Evolutionary conservation across 1,140 invertebrate genomes (phyloP), one percentile per base, ranked within the genome.

Genomic region (Penaeus chinensis): DNA sequence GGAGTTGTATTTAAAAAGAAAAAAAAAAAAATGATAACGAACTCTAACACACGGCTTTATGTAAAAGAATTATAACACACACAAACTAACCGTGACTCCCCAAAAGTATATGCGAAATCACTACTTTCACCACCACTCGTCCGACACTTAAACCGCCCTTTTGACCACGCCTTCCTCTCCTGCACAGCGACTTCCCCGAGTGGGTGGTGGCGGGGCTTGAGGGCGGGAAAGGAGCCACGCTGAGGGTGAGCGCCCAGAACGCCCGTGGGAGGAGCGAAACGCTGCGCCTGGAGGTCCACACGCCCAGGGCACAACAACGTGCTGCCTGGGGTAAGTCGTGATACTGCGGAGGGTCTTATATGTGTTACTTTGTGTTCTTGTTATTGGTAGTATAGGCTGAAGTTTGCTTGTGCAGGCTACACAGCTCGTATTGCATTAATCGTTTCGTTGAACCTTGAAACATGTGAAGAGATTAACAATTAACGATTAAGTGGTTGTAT

Each of bases 111-210:
- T 32, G 4, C 32, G 13, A 71, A 13, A 74, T 74, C 37, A 13
- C 8, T 74, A 16, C 8, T 11, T 18, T 27, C 24, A 74, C 69
- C 37, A 13, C 69, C 18, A 4, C 18, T 11, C 24, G 11, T 71
- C 69, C 24, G 0, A 2, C 32, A 24, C 69, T 71, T 71, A 71
- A 37, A 71, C 10, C 24, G 0, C 24, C 16, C 24, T 18, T 18
- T 27, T 18, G 10, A 27, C 69, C 16, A 18, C 24, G 37, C 69
- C 13, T 37, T 2, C 96, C 92, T 94, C 96, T 66, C 95, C 94
- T 91, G 19, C 78, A 22, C 94, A 93, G 87, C 32, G 85, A 89
- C 27, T 89, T 87, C 61, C 89, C 89, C 24, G 89, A 89, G 74
- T 89, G 89, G 89, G 62, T 84, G 54, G 78, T 89, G 61, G 47